phyloP scores from a whole-genome alignment of 2,888 invertebrate genomes.

The Agrenia bidenticulata region DNA sequence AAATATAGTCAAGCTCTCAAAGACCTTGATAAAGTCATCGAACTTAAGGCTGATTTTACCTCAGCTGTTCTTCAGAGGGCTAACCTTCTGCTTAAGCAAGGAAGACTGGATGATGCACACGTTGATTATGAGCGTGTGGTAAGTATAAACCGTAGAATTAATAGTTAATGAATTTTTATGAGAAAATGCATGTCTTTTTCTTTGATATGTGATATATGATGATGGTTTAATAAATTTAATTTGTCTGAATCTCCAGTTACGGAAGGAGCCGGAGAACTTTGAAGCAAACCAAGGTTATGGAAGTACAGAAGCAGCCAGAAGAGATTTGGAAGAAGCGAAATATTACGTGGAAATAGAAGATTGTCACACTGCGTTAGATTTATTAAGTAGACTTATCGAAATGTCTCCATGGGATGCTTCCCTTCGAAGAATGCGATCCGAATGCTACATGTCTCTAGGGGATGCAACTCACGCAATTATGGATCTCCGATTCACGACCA shows the following conservation, averaged over 20 bases:
- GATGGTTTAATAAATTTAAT: constrained; percentile 10
- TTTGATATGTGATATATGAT: constrained; percentile 7
- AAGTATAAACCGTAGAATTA: constrained; percentile 58
- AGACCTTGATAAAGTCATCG: constrained; percentile 89
- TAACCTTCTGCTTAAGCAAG: constrained; percentile 85
- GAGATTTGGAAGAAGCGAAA: constrained; percentile 67
- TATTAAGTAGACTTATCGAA: constrained; percentile 55
- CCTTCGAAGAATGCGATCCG: constrained; percentile 80
- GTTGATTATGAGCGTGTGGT: constrained; percentile 82
- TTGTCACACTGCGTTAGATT: constrained; percentile 65
- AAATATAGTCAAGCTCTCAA: constrained; percentile 92
- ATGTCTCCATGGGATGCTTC: constrained; percentile 84
- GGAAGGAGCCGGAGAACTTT: constrained; percentile 72
- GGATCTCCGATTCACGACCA: constrained; percentile 86
- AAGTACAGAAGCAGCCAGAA: constrained; percentile 66
- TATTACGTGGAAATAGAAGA: constrained; percentile 64
- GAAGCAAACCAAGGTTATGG: constrained; percentile 73
- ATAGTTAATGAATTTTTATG: constrained; percentile 4
- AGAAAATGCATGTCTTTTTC: background rate
- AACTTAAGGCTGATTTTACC: constrained; percentile 91
- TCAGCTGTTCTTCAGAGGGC: constrained; percentile 77
- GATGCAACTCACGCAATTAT: constrained; percentile 83
- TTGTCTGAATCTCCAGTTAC: constrained; percentile 59
- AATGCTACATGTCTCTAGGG: constrained; percentile 75
- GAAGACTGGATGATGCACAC: constrained; percentile 77